Evolutionary conservation across 2,888 invertebrate genomes (phyloP), one percentile per base, ranked within the genome.

Genomic region (Meandrusa payeni): DNA sequence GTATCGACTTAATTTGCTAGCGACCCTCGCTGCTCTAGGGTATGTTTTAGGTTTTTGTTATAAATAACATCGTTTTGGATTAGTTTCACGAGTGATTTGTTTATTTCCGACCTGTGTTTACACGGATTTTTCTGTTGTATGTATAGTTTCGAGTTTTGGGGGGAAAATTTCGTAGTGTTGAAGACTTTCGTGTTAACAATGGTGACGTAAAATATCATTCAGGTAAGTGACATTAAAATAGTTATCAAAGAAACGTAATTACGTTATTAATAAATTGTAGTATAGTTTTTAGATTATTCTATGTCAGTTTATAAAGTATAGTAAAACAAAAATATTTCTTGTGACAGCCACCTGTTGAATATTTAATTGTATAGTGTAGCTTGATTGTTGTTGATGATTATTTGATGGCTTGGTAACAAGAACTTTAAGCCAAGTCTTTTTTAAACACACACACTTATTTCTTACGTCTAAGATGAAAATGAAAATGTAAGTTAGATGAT

Each of bases 1-100:
- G 86, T 87, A 88, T 88, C 81, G 88, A 88, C 87, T 86, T 87
- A 86, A 86, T 85, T 85, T 85, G 80, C 80, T 69, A 75, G 69
- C 76, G 76, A 72, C 69, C 66, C 74, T 55, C 66, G 69, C 61
- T 66, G 66, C 64, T 62, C 64, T 64, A 61, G 64, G 61, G 62
- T 59, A 66, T 64, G 64, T 66, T 65, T 61, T 52, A 54, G 67
- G 57, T 44, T 36, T 37, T 11, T 28, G 12, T 32, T 37, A 40
- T 46, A 43, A 48, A 46, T 46, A 27, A 47, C 29, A 31, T 28
- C 40, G 49, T 48, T 54, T 51, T 29, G 42, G 9, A 31, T 44
- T 28, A 40, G 47, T 52, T 48, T 54, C 29, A 24, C 28, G 24
- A 31, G 22, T 38, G 49, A 52, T 54, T 51, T 50, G 41, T 41